These are phyloP conservation scores for Steromphala cineraria DNA, from an alignment of 2,888 invertebrate species.

Conservation along the genomic window DNA sequence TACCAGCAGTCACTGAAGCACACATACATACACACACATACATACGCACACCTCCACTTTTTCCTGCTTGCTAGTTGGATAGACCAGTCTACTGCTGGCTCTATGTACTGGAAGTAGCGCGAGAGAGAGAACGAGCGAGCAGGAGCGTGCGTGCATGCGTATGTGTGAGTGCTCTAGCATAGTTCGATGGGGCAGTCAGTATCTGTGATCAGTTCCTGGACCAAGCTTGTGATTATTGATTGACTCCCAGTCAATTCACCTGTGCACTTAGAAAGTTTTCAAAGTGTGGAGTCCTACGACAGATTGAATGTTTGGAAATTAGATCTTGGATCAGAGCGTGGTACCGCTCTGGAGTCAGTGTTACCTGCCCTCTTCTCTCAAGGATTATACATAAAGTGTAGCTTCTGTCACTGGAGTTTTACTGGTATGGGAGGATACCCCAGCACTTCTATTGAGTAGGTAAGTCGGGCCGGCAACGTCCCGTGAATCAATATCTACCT, in stretches of 20 bases:
- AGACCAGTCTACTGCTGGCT: neutral
- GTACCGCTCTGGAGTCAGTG: neutral
- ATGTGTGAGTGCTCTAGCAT: slow-evolving; percentile 12
- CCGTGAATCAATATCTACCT: too few relatives aligned
- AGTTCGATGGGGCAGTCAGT: neutral
- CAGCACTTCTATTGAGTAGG: neutral
- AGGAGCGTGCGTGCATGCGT: neutral
- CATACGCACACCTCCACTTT: slow-evolving; percentile 6
- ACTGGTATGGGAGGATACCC: neutral
- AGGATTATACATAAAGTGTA: neutral
- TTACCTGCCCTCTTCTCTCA: neutral
- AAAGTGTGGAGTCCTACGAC: neutral
- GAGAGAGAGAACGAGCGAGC: slow-evolving; percentile 10
- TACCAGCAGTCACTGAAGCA: too few relatives aligned
- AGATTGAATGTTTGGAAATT: neutral
- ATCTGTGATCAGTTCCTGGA: neutral
- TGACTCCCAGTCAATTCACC: neutral
- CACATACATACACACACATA: neutral
- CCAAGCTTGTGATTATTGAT: neutral
- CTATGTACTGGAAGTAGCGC: slow-evolving; percentile 2
- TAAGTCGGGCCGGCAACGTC: neutral
- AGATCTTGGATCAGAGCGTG: neutral
- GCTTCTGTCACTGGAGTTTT: neutral
- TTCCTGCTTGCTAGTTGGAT: slow-evolving; percentile 12
- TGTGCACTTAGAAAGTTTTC: slow-evolving; percentile 3